A percentile compares a stretch with the other conserved stretches of the same genome.
phyloP scores from a whole-genome alignment of 2,888 invertebrate species.

The Lasioglossum villosulum region DNA sequence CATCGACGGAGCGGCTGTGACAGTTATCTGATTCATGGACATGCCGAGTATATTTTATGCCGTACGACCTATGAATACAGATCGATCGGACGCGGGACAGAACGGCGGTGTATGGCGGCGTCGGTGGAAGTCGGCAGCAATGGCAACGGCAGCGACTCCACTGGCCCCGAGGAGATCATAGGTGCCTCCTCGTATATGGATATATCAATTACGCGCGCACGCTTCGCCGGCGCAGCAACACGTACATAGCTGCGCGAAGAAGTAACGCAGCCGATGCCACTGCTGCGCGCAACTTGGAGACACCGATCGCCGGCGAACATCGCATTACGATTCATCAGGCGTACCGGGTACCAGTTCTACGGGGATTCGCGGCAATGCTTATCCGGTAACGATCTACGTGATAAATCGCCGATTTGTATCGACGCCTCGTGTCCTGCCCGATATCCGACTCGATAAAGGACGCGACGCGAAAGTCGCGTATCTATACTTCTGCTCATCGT shows the following conservation, averaged over 20 bases:
- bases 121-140: constrained; percentile 50
- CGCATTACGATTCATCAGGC: constrained; percentile 72
- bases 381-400: constrained; percentile 68
- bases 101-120: constrained; percentile 29
- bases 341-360: constrained; percentile 66
- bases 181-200: constrained; percentile 71
- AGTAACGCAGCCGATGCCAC: constrained; percentile 33
- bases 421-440: constrained; percentile 34
- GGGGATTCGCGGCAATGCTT: constrained; percentile 64
- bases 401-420: constrained; percentile 74
- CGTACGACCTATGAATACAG: constrained; percentile 85
- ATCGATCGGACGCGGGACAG: constrained; percentile 79
- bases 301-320: constrained; percentile 46
- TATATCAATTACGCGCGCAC: constrained; percentile 76
- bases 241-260: constrained; percentile 56
- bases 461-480: constrained; percentile 19
- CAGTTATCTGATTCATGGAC: constrained; percentile 85
- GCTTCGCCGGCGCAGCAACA: constrained; percentile 47
- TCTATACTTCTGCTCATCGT: background rate
- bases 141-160: constrained; percentile 44
- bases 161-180: constrained; percentile 77
- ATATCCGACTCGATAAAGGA: constrained; percentile 19
- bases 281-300: constrained; percentile 40
- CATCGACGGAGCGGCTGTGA: constrained; percentile 83
- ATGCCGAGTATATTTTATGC: constrained; percentile 84